Evolutionary conservation across 92 coral and sea anemone species (phyloP).

Genomic region (Porites divaricata): DNA sequence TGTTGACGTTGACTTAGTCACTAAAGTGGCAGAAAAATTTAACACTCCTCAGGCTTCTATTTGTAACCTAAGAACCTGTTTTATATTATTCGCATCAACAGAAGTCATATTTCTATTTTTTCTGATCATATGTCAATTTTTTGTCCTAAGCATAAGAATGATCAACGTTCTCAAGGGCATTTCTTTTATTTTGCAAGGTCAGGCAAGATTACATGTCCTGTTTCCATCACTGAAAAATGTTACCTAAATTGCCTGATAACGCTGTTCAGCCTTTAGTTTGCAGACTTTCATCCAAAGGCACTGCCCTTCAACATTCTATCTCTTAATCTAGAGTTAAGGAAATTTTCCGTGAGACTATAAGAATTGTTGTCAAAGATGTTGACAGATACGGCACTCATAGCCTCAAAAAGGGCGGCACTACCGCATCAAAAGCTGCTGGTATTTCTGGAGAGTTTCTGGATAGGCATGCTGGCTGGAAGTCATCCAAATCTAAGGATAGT

Average conservation of each 20-base stretch:
- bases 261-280: no score
- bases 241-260: no score
- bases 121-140: slow-evolving; percentile 21
- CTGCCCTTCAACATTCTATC: no score
- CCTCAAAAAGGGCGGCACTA: slow-evolving; percentile 45
- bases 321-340: no score
- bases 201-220: no score
- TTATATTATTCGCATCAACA: neutral
- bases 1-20: neutral
- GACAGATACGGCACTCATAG: slow-evolving; percentile 48
- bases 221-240: no score
- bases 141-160: slow-evolving; percentile 28
- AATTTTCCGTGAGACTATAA: slow-evolving; percentile 16
- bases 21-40: neutral
- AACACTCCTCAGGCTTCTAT: no score
- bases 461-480: slow-evolving; percentile 13
- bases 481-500: slow-evolving; percentile 15
- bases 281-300: no score
- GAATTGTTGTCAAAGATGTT: slow-evolving; percentile 23
- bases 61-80: neutral
- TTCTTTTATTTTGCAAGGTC: no score
- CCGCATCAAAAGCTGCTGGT: slow-evolving; percentile 20
- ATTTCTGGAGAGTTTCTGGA: slow-evolving; percentile 3
- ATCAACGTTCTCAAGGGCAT: slow-evolving; percentile 26
- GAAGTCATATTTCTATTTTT: no score